These are phyloP conservation scores for Valencia hispanica DNA, from an alignment of 2,797 vertebrate species.

Conservation along the genomic window DNA sequence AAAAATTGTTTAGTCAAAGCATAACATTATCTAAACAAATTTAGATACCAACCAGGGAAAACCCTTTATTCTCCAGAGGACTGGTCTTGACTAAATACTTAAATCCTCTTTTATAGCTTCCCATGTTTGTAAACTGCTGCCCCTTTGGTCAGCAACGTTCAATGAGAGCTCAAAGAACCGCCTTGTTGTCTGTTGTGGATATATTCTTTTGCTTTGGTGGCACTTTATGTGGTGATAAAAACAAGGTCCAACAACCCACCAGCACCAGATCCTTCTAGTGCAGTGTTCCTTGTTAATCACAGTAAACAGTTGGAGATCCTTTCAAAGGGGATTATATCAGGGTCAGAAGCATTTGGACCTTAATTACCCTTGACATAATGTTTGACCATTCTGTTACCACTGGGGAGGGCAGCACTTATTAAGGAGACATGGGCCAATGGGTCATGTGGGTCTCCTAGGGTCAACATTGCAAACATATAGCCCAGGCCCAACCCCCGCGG, in stretches of 20 bases:
- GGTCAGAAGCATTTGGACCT: conserved; percentile 85
- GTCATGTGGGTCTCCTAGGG: conserved; percentile 78
- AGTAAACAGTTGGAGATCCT: conserved; percentile 85
- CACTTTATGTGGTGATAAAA: conserved; percentile 79
- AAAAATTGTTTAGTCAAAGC: neutral
- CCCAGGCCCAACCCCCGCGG: conserved; percentile 46
- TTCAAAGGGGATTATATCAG: conserved; percentile 87
- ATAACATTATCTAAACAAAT: neutral
- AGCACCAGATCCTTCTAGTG: conserved; percentile 67
- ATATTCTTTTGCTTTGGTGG: conserved; percentile 69
- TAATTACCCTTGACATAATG: conserved; percentile 88
- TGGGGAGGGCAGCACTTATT: conserved; percentile 81
- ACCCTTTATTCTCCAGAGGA: neutral
- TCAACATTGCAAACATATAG: conserved; percentile 69
- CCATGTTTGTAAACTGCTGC: conserved; percentile 42
- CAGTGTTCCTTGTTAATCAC: conserved; percentile 77
- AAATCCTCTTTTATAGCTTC: conserved; percentile 55
- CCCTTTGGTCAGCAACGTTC: conserved; percentile 68
- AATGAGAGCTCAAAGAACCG: conserved; percentile 64
- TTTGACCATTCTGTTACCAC: conserved; percentile 86
- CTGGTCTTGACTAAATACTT: neutral
- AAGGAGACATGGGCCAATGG: conserved; percentile 75
- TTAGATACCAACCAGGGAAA: neutral
- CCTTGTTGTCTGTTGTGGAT: conserved; percentile 61
- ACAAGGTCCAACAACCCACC: conserved; percentile 74